These are phyloP conservation scores for Anthopleura sola DNA, from an alignment of 64 coral and sea anemone species.

Conservation along the genomic window DNA sequence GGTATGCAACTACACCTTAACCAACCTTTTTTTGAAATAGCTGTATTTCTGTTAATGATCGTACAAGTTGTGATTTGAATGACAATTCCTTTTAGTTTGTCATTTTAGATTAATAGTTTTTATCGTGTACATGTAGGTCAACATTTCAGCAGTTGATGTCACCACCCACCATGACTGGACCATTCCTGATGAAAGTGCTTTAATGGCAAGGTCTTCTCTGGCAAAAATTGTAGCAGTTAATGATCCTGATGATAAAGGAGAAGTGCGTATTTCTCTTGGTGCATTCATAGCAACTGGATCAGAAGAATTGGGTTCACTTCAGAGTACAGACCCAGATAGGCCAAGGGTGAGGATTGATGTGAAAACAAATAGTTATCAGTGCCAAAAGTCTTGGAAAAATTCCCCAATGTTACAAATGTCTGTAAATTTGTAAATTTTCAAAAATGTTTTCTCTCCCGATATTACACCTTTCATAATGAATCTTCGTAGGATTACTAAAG, in stretches of 20 bases:
- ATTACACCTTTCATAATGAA: too few species aligned
- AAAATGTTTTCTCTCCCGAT: too few species aligned
- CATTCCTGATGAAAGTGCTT: slow-evolving; percentile 63
- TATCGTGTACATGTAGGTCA: not conserved
- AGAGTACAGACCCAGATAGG: slow-evolving; percentile 49
- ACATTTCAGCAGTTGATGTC: slow-evolving; percentile 5
- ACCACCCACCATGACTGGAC: slow-evolving; percentile 68
- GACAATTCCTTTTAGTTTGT: too few species aligned
- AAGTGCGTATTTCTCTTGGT: slow-evolving; percentile 89
- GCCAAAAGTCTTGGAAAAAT: too few species aligned
- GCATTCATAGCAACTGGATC: slow-evolving; percentile 77
- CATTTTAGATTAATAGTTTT: not conserved
- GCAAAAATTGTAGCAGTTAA: slow-evolving; percentile 74
- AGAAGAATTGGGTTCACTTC: slow-evolving; percentile 70
- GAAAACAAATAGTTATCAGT: not conserved
- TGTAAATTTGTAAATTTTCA: too few species aligned
- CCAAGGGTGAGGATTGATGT: slow-evolving; percentile 67
- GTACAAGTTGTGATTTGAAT: too few species aligned
- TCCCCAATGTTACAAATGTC: too few species aligned
- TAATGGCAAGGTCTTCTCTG: slow-evolving; percentile 35
- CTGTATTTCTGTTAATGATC: too few species aligned
- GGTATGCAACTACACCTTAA: too few species aligned
- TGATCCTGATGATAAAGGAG: slow-evolving; percentile 79
- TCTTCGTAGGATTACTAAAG: too few species aligned
- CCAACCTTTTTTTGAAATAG: too few species aligned